A percentile compares a stretch with the other conserved stretches of the same genome.
Evolutionary conservation across 2,888 invertebrate species (phyloP).

Genomic region (Tachystola acroxantha): DNA sequence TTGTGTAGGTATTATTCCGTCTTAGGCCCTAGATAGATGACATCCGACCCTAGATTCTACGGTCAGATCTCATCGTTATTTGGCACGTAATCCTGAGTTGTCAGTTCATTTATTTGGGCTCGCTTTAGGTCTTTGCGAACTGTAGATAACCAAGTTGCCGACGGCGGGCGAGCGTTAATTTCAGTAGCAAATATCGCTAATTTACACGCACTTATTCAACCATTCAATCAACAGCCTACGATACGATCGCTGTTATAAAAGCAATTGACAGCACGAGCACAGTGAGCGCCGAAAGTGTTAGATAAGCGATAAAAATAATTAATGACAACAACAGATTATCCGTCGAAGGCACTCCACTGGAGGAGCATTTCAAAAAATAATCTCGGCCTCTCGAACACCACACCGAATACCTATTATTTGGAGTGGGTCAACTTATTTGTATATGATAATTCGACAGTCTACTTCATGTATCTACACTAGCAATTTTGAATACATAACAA

Average conservation of each 20-base stretch:
- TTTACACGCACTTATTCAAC: too few relatives aligned
- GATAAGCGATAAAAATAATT: conserved; percentile 78
- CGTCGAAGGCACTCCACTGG: conserved; percentile 66
- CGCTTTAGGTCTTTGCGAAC: too few relatives aligned
- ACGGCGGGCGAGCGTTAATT: too few relatives aligned
- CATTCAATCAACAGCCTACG: background rate
- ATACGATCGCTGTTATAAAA: conserved; percentile 28
- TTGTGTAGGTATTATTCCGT: too few relatives aligned
- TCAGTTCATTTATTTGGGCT: too few relatives aligned
- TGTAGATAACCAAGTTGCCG: too few relatives aligned
- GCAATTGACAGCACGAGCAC: conserved; percentile 37
- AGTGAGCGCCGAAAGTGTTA: conserved; percentile 64
- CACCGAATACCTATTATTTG: conserved; percentile 67
- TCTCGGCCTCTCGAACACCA: conserved; percentile 65
- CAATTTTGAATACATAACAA: conserved; percentile 16
- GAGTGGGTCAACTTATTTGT: conserved; percentile 69
- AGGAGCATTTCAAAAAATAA: conserved; percentile 76
- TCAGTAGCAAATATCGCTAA: too few relatives aligned
- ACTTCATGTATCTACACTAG: conserved; percentile 17
- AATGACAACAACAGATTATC: conserved; percentile 73
- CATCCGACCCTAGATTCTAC: too few relatives aligned
- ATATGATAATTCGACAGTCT: conserved; percentile 44
- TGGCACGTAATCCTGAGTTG: too few relatives aligned
- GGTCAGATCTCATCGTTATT: too few relatives aligned
- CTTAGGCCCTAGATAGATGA: too few relatives aligned